These are phyloP conservation scores for Notothenia coriiceps DNA, from an alignment of 2,113 vertebrate species.

Conservation along the genomic window DNA sequence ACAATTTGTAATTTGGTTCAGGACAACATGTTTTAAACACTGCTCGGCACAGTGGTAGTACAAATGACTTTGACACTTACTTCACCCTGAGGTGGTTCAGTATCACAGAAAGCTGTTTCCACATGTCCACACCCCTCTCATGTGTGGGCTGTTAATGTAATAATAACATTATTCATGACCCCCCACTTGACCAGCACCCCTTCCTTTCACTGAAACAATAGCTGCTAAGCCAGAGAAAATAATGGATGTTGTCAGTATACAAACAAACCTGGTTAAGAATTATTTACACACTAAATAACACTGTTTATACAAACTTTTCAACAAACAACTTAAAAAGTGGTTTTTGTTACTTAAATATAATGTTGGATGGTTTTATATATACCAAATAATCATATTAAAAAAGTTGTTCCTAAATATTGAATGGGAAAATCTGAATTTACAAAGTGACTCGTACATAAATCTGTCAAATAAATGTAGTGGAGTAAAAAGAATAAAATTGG, in stretches of 20 bases:
- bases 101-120: slow-evolving; percentile 14
- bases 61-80: too few relatives aligned
- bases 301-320: not conserved
- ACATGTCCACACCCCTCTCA: not conserved
- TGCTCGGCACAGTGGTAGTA: not conserved
- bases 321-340: too few relatives aligned
- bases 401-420: too few relatives aligned
- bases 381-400: too few relatives aligned
- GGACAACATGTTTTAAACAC: not conserved
- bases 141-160: not conserved
- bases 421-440: too few relatives aligned
- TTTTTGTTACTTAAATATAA: too few relatives aligned
- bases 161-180: not conserved
- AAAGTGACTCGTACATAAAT: too few relatives aligned
- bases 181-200: not conserved
- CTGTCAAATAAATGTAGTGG: too few relatives aligned
- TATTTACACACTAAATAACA: slow-evolving; percentile 49
- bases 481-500: too few relatives aligned
- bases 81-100: not conserved
- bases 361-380: too few relatives aligned
- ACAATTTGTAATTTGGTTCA: not conserved
- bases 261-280: slow-evolving; percentile 30
- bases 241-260: slow-evolving; percentile 39
- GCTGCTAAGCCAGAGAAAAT: slow-evolving; percentile 10
- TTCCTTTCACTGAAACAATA: slow-evolving; percentile 5